Conservation (phyloP, 2,113 vertebrate genomes). For the Podocnemis expansa region DNA sequence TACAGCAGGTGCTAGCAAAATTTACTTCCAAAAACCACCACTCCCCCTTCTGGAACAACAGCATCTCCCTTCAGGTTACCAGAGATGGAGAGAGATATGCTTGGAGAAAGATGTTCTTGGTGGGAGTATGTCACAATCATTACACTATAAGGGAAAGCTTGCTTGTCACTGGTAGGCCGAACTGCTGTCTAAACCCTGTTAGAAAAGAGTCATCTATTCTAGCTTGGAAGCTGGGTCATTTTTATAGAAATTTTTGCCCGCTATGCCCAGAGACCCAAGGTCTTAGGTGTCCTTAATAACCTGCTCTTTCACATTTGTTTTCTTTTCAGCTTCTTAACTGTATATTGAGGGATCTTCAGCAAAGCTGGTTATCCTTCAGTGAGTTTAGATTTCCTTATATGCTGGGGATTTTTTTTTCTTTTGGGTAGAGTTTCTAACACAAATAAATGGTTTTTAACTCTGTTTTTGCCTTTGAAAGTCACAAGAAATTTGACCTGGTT, state of each 20-base stretch:
- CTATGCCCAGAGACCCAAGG: accelerated
- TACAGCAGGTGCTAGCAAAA: background rate
- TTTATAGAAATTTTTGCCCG: background rate
- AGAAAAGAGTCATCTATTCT: background rate
- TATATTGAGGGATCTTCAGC: background rate
- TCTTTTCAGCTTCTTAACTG: background rate
- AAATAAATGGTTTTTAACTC: background rate
- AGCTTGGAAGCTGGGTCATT: accelerated
- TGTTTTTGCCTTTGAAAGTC: background rate
- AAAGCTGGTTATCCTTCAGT: background rate
- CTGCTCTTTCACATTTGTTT: background rate
- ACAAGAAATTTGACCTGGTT: background rate
- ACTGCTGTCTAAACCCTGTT: accelerated
- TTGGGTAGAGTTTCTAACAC: background rate
- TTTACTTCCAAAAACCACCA: background rate
- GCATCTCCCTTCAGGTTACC: accelerated
- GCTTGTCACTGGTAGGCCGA: accelerated
- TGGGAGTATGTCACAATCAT: accelerated
- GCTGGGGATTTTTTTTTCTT: background rate
- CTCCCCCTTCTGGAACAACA: accelerated
- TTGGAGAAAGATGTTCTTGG: background rate
- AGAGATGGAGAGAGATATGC: accelerated
- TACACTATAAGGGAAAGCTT: accelerated
- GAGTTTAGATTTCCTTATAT: background rate
- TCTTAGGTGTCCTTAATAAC: background rate